Conservation (phyloP, 1,140 invertebrate genomes). For the Pseudomyrmex cubaensis region DNA sequence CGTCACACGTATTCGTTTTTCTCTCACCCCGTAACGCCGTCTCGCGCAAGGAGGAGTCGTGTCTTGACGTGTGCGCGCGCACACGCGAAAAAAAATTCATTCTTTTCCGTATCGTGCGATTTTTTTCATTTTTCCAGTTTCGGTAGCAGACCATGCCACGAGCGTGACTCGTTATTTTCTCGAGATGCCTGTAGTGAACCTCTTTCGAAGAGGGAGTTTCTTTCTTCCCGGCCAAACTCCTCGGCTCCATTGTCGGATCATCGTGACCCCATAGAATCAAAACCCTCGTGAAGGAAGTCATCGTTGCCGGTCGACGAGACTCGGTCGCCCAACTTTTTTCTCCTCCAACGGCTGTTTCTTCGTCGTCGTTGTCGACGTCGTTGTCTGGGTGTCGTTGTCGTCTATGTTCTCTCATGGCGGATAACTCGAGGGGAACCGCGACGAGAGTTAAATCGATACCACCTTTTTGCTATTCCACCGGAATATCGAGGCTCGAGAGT, state of each 20-base stretch:
- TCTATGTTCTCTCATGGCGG: not conserved
- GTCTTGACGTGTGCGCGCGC: not conserved
- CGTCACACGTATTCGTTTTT: constrained; percentile 66
- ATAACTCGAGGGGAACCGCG: constrained; percentile 15
- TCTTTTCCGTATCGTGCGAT: constrained; percentile 8
- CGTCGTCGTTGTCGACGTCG: not conserved
- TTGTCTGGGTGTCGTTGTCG: constrained; percentile 5
- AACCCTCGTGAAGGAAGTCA: constrained; percentile 78
- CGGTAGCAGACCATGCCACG: constrained; percentile 59
- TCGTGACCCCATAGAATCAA: constrained; percentile 80
- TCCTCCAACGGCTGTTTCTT: constrained; percentile 7
- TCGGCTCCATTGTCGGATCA: constrained; percentile 78
- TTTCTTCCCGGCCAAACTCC: constrained; percentile 69
- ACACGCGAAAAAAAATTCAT: not conserved
- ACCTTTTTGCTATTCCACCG: constrained; percentile 17
- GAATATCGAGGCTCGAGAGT: not conserved
- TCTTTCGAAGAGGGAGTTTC: constrained; percentile 63
- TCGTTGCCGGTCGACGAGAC: constrained; percentile 63
- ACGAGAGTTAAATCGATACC: constrained; percentile 66
- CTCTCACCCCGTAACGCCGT: not conserved
- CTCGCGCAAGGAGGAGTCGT: too few species aligned
- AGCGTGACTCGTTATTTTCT: constrained; percentile 72
- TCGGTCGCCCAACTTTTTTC: constrained; percentile 22
- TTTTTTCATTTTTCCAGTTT: constrained; percentile 43
- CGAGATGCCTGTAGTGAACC: constrained; percentile 65